Base-by-base conservation (phyloP, 2,888 invertebrate species). In the Drosophila bunnanda region DNA sequence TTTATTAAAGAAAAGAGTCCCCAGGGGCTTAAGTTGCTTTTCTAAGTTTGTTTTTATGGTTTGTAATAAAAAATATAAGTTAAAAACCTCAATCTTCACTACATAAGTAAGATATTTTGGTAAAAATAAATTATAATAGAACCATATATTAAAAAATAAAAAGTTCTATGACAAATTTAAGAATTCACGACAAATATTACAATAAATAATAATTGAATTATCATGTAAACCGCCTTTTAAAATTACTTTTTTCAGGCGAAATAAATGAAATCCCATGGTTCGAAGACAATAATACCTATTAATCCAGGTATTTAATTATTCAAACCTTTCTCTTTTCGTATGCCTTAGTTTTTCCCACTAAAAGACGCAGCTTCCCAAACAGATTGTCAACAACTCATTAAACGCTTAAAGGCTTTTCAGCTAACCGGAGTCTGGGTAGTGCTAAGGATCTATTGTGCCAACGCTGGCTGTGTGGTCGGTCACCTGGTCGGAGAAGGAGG, bases 381-480 rank as follows among this genome's bases (percentile, higher is more conserved):
- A 25, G 20, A 13, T 28, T 44, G 17, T 36, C 32, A 20, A 41
- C 54, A 34, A 28, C 20, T 67, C 28, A 46, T 67, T 66, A 67
- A 66, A n/a, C 39, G 6, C 12, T 5, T 3, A 32, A 46, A 44
- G 36, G 6, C 22, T 32, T 46, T 54, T 46, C 22, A 44, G 66
- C 20, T 20, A 67, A 20, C 22, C 30, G 9, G 13, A 8, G 30
- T 13, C 20, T 7, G 8, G 10, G 10, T 4, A 10, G 15, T 36
- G 15, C 12, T 5, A 8, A 22, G 54, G 38, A 50, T 53, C 69
- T 69, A 58, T 53, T 59, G 46, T 52, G 20, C 44, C 58, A 57
- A 36, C 52, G 44, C 13, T 15, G 70, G 32, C 62, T 55, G 46
- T 55, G 54, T 50, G 50, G 50, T 32, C 65, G 52, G 36, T 28